Conservation (phyloP, 2,888 invertebrate species). For the Belgica antarctica region DNA sequence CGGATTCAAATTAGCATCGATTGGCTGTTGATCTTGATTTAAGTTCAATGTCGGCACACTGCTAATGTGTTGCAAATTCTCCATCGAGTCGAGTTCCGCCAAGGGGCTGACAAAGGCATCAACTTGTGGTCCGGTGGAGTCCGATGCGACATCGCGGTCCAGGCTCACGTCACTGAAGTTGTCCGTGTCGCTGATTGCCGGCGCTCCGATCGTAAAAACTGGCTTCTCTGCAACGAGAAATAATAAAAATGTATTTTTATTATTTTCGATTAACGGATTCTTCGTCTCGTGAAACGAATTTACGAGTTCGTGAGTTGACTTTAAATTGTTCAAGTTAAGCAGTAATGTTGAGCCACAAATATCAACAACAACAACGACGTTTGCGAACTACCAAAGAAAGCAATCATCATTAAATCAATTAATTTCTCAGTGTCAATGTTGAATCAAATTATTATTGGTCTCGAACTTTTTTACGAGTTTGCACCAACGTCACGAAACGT, state of each 20-base stretch:
- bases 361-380: not conserved
- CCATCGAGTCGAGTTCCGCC: conserved; percentile 43
- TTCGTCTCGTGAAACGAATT: not conserved
- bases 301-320: not conserved
- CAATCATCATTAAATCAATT: not conserved
- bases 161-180: conserved; percentile 57
- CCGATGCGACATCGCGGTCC: conserved; percentile 56
- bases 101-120: conserved; percentile 40
- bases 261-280: not conserved
- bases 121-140: conserved; percentile 52
- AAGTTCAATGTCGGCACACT: not conserved
- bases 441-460: not conserved
- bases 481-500: too few relatives aligned
- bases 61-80: conserved; percentile 9
- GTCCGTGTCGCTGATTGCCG: conserved; percentile 53
- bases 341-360: too few relatives aligned
- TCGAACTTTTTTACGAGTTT: too few relatives aligned
- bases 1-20: conserved; percentile 46
- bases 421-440: not conserved
- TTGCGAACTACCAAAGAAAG: not conserved
- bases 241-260: conserved; percentile 4
- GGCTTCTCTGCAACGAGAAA: conserved; percentile 33
- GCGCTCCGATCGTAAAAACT: conserved; percentile 35
- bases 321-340: conserved; percentile 9
- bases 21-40: not conserved